Evolutionary conservation across 2,797 vertebrate species (phyloP), one percentile per base, ranked within the genome.

Genomic region (Xenentodon cancila): DNA sequence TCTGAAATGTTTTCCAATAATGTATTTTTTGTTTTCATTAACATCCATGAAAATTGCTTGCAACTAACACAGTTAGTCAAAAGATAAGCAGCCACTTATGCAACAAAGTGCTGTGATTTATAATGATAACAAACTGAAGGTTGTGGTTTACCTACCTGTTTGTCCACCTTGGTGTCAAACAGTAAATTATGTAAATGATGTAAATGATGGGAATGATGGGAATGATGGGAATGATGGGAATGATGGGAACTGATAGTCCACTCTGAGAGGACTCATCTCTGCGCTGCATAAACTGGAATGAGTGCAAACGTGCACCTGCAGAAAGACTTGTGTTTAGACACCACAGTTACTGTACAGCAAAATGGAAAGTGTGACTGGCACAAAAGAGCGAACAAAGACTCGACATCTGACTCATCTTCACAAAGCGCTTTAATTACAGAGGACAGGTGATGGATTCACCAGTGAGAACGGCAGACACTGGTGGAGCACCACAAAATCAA

Each of bases 361-460:
- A 78, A 81, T 80, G 79, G 70, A 85, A 85, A 77, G 60, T 67
- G n/a, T 55, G 68, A 72, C 18, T 43, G 61, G 48, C 66, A 77
- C 74, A 56, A 73, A 43, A 63, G 62, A 25, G 52, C 45, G 50
- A 56, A 65, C 68, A 64, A 43, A 77, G 69, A 70, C 54, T 30
- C 32, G n/a, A 0, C 48, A 21, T 64, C 72, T 76, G 86, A 84
- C 71, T 86, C 80, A 76, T 75, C 65, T 58, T 54, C 49, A 65
- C 64, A 68, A 21, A 71, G 4, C 21, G n/a, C n/a, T 45, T 45
- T 55, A 52, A 64, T 64, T 51, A 25, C 27, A 69, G 40, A 57
- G 45, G 42, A 62, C 17, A 1, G 54, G 5, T 61, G 59, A 80
- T 68, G 61, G 21, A 64, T 77, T 56, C 7, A 59, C 61, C 49